Conservation (phyloP, 2,797 vertebrate species). For the Premnoplex brunnescens region DNA sequence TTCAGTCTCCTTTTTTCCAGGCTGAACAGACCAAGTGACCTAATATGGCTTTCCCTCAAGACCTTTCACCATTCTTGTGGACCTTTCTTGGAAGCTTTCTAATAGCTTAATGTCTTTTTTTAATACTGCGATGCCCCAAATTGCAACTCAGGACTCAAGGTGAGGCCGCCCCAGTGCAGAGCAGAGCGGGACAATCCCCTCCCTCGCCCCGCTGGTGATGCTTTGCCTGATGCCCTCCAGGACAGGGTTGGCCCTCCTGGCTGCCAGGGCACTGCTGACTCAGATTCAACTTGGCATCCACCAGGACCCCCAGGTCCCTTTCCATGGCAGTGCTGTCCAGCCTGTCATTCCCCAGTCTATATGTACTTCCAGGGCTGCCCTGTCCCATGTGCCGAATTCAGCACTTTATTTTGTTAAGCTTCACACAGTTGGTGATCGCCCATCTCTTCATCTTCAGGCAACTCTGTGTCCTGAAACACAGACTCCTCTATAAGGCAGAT, state of each 20-base stretch:
- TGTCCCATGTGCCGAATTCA: not conserved
- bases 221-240: not conserved
- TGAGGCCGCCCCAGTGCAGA: not conserved
- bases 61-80: accelerated
- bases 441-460: not conserved
- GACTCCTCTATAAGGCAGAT: not conserved
- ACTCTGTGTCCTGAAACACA: not conserved
- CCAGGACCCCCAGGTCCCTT: not conserved
- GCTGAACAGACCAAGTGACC: not conserved
- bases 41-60: not conserved
- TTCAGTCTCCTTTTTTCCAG: not conserved
- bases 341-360: not conserved
- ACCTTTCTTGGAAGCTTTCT: not conserved
- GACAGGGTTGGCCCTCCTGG: accelerated
- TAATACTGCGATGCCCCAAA: not conserved
- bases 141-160: not conserved
- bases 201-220: accelerated
- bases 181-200: not conserved
- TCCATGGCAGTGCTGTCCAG: too few relatives aligned
- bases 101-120: not conserved
- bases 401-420: not conserved
- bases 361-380: not conserved
- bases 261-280: not conserved
- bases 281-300: accelerated
- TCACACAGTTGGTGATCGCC: not conserved